Percentiles rank a stretch among this genome's conserved stretches.
These are phyloP conservation scores for Noctua janthina DNA, from an alignment of 2,888 invertebrate species.

Conservation along the genomic window DNA sequence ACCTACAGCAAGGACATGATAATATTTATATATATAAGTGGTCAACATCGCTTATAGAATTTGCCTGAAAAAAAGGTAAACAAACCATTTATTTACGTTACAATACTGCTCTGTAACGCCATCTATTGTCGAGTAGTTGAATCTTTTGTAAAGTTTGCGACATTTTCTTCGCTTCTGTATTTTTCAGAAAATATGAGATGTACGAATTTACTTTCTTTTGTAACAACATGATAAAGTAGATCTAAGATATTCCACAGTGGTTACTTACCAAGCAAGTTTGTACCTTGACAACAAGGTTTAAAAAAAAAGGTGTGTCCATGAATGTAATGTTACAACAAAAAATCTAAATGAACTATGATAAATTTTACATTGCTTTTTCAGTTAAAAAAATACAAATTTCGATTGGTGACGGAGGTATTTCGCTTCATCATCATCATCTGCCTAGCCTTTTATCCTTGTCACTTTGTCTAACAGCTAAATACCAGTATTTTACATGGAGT, in stretches of 20 bases:
- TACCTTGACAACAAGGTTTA: too few relatives aligned
- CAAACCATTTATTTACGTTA: neutral
- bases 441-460: too few relatives aligned
- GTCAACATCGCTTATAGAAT: conserved; percentile 6
- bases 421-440: too few relatives aligned
- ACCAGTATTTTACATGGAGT: too few relatives aligned
- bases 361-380: neutral
- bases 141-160: neutral
- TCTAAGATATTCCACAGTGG: neutral
- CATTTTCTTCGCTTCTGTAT: neutral
- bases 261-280: too few relatives aligned
- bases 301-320: neutral
- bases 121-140: conserved; percentile 54
- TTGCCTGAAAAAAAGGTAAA: conserved; percentile 25
- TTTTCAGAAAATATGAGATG: neutral
- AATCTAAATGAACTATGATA: neutral
- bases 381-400: neutral
- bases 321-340: neutral
- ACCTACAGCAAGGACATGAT: conserved; percentile 36
- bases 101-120: conserved; percentile 23
- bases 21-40: conserved; percentile 13
- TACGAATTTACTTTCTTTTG: neutral
- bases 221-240: neutral
- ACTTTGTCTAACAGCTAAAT: too few relatives aligned
- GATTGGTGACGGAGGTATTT: neutral